phyloP scores from a whole-genome alignment of 1,140 invertebrate genomes.

The Drosophila baimaii region DNA sequence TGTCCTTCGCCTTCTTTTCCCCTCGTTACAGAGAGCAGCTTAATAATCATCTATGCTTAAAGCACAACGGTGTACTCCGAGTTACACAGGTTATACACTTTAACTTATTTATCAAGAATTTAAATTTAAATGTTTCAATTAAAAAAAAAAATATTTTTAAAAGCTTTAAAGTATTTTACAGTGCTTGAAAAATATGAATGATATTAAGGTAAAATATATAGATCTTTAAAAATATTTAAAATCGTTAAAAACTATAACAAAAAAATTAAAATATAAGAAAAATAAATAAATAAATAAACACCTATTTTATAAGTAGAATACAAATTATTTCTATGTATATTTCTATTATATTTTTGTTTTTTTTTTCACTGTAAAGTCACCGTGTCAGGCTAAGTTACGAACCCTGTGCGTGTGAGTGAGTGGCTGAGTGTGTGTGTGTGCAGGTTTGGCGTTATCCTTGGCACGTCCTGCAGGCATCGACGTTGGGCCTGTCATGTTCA shows the following conservation, averaged over 20 bases:
- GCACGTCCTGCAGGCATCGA: conserved; percentile 68
- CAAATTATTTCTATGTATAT: no score
- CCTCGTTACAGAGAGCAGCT: conserved; percentile 31
- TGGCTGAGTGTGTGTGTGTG: conserved; percentile 10
- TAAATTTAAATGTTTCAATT: no score
- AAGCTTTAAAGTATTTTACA: background rate
- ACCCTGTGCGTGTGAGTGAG: conserved; percentile 3
- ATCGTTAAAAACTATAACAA: no score
- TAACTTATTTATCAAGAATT: background rate
- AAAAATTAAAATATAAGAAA: no score
- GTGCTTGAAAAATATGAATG: no score
- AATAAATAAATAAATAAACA: no score
- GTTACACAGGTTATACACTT: background rate
- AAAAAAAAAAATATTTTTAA: background rate
- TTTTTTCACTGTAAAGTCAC: background rate
- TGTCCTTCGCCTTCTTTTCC: background rate
- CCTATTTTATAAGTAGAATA: no score
- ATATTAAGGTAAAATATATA: no score
- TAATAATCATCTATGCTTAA: conserved; percentile 35
- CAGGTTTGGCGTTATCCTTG: conserved; percentile 69
- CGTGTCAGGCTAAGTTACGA: conserved; percentile 10
- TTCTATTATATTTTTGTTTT: background rate
- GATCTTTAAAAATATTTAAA: background rate
- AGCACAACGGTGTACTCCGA: conserved; percentile 3
- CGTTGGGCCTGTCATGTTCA: conserved; percentile 55